Conservation (phyloP, 2,888 invertebrate species). For the Oxystoma pomonae region DNA sequence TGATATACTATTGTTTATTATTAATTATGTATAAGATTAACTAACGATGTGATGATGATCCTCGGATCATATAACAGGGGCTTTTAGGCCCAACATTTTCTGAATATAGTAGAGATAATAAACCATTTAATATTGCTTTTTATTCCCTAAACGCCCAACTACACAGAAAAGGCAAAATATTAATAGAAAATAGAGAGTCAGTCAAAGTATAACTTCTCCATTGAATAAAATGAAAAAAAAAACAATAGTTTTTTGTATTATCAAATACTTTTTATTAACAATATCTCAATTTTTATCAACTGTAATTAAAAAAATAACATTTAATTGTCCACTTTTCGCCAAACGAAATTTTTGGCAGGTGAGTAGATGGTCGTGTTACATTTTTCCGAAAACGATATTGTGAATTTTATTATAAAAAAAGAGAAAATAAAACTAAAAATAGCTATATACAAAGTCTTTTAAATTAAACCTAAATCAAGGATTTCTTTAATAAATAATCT, state of each 20-base stretch:
- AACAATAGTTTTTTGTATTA: no score
- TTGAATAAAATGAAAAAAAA: no score
- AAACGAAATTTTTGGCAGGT: no score
- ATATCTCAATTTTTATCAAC: no score
- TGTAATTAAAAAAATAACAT: no score
- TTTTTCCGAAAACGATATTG: no score
- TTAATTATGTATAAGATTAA: conserved; percentile 50
- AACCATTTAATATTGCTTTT: conserved; percentile 63
- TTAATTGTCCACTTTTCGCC: no score
- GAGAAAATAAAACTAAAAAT: conserved; percentile 11
- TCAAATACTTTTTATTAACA: no score
- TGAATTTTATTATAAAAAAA: background rate
- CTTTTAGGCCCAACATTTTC: conserved; percentile 51
- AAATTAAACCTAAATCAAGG: conserved; percentile 24
- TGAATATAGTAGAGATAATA: conserved; percentile 74
- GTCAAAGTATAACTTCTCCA: no score
- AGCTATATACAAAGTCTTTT: conserved; percentile 41
- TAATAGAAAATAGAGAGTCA: no score
- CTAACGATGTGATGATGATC: conserved; percentile 71
- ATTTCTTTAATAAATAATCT: conserved; percentile 46
- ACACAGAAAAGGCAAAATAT: background rate
- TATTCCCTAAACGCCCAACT: conserved; percentile 22
- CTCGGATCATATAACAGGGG: conserved; percentile 57
- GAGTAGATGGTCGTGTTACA: no score
- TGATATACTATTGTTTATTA: conserved; percentile 50